Evolutionary conservation across 2,888 invertebrate species (phyloP), one percentile per base, ranked within the genome.

Genomic region (Temnothorax ravouxi): DNA sequence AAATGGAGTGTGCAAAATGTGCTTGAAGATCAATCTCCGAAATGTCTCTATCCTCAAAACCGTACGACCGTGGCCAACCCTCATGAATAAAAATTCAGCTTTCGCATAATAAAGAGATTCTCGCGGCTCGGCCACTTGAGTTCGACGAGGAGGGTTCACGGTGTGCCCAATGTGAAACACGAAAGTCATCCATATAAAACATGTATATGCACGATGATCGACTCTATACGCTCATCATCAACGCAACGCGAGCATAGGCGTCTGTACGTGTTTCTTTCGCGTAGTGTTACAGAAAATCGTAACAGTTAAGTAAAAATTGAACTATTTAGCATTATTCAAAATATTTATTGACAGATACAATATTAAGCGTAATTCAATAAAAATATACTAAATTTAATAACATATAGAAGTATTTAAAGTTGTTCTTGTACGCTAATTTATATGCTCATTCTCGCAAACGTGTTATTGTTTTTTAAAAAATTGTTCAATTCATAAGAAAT

Each of bases 131-230:
- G 88, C 79, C 89, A 91, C 91, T 92, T 88, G 89, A 91, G 80
- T 81, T 62, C 72, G 44, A 56, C 56, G 50, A 67, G 87, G 86
- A 64, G 64, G 86, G 84, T 69, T 29, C 86, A 83, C 85, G 80
- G 77, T 86, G 88, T 84, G 59, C 86, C 91, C 92, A 92, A 92
- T 91, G 88, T 83, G 88, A 83, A 87, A 83, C 74, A 84, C 86
- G 90, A 88, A 89, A 87, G 87, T 87, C 88, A 85, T 84, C 87
- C 87, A 80, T 88, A 89, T 88, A 88, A 88, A 87, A 88, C 88
- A 85, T 85, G 86, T 85, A 86, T 29, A 75, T 84, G 75, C 64
- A 87, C 75, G 84, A 84, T 66, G 66, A 82, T 62, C 75, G 62
- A 50, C 54, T 64, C 69, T 64, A 61, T 34, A 64, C 61, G 64